phyloP scores from a whole-genome alignment of 2,113 vertebrate genomes.

The Dicaeum eximium region DNA sequence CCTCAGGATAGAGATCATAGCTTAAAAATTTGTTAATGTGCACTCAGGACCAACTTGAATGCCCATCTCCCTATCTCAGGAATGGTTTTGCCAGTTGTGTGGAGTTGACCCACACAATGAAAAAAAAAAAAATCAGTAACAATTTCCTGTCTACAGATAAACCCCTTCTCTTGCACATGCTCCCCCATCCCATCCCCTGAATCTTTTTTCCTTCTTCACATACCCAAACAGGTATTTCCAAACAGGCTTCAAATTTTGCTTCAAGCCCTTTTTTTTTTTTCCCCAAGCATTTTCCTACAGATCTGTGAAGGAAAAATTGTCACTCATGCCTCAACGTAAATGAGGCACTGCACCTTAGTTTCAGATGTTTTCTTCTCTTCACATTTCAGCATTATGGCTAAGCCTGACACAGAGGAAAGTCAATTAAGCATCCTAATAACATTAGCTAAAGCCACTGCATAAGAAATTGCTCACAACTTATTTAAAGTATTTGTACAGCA shows the following conservation, averaged over 20 bases:
- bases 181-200: rapidly evolving
- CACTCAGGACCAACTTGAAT: not conserved
- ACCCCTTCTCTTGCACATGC: not conserved
- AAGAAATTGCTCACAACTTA: conserved; percentile 23
- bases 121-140: not conserved
- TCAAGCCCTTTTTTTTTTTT: not conserved
- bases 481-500: conserved; percentile 28
- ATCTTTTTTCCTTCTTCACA: not conserved
- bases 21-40: not conserved
- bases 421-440: conserved; percentile 27
- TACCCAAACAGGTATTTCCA: not conserved
- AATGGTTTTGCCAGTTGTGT: not conserved
- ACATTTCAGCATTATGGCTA: not conserved
- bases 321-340: not conserved
- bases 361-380: not conserved
- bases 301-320: not conserved
- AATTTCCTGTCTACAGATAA: not conserved
- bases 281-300: not conserved
- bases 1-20: not conserved
- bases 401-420: not conserved
- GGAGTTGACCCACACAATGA: not conserved
- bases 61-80: not conserved
- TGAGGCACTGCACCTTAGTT: not conserved
- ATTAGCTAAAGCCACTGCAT: conserved; percentile 6
- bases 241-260: not conserved